phyloP scores from a whole-genome alignment of 2,797 vertebrate species.

The Podarcis siculus region DNA sequence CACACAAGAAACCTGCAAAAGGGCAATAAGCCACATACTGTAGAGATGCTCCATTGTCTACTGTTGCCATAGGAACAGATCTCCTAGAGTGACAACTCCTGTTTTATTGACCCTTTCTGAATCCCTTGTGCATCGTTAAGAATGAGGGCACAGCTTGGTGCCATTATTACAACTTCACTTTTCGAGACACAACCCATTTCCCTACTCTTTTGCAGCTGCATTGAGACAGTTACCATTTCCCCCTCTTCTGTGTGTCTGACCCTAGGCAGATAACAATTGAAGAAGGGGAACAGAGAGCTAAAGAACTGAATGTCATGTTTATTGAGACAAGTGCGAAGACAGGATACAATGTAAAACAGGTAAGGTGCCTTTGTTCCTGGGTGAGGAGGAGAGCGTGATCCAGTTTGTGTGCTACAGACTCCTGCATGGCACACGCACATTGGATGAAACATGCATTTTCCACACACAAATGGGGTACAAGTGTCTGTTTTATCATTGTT shows the following conservation, averaged over 20 bases:
- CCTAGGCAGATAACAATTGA: slow-evolving; percentile 92
- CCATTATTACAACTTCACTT: not conserved
- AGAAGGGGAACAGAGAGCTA: slow-evolving; percentile 91
- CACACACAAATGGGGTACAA: not conserved
- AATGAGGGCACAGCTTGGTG: not conserved
- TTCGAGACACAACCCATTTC: not conserved
- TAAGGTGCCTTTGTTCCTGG: slow-evolving; percentile 57
- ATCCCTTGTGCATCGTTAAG: not conserved
- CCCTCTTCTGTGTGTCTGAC: slow-evolving; percentile 24
- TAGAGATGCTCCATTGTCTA: not conserved
- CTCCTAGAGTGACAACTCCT: not conserved
- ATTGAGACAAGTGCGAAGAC: slow-evolving; percentile 95
- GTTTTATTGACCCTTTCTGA: not conserved
- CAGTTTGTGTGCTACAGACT: not conserved
- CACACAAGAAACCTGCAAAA: not conserved
- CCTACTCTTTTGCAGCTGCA: not conserved
- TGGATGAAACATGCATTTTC: not conserved
- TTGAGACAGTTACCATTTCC: not conserved
- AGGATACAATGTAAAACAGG: slow-evolving; percentile 94
- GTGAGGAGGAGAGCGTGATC: not conserved
- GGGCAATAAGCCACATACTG: not conserved
- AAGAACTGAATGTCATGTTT: slow-evolving; percentile 94
- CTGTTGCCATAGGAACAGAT: not conserved
- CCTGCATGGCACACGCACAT: not conserved
- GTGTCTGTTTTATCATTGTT: not conserved